phyloP scores from a whole-genome alignment of 2,113 vertebrate species.

The Eulemur macaco region DNA sequence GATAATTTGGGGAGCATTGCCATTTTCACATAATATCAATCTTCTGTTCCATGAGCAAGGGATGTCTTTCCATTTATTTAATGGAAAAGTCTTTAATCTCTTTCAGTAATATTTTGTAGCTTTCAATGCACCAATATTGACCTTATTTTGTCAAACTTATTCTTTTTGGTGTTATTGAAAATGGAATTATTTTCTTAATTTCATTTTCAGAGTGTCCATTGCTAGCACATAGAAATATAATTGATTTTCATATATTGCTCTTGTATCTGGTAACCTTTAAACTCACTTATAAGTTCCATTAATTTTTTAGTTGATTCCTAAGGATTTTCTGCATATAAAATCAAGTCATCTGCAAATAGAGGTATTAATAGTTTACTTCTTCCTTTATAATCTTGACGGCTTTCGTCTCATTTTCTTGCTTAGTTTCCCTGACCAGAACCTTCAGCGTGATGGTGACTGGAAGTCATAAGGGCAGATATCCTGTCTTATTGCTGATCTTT shows the following conservation, averaged over 20 bases:
- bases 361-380: not conserved
- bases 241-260: not conserved
- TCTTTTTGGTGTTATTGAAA: not conserved
- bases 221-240: not conserved
- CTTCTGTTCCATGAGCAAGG: not conserved
- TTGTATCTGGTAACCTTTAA: not conserved
- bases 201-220: not conserved
- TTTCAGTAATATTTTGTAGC: not conserved
- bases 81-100: not conserved
- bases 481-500: not conserved
- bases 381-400: not conserved
- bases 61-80: not conserved
- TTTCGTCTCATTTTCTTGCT: not conserved
- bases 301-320: not conserved
- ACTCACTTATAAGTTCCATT: not conserved
- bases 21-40: not conserved
- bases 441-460: not conserved
- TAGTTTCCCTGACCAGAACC: not conserved
- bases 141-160: not conserved
- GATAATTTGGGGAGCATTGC: not conserved
- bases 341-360: not conserved
- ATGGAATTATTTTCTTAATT: not conserved
- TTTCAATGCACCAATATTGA: not conserved
- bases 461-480: not conserved
- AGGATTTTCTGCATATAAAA: not conserved